Conservation (phyloP, 2,888 invertebrate species). For the Aromia moschata region DNA sequence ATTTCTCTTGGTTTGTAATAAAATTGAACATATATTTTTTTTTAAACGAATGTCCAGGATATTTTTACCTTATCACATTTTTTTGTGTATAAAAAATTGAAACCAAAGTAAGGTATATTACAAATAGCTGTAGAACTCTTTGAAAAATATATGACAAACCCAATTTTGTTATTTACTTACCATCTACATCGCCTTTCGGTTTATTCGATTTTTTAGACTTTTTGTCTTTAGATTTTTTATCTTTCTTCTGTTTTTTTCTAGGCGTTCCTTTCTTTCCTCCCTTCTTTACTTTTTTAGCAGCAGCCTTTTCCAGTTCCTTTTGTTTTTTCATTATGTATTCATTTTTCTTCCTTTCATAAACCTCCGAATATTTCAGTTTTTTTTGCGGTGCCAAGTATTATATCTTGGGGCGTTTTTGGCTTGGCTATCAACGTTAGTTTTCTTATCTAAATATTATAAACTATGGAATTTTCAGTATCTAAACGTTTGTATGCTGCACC, state of each 20-base stretch:
- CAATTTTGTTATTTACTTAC: too few relatives aligned
- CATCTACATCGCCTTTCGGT: constrained; percentile 11
- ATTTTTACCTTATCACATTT: too few relatives aligned
- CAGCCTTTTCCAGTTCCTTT: constrained; percentile 13
- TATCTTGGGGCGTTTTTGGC: constrained; percentile 38
- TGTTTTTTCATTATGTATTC: constrained; percentile 30
- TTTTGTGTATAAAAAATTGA: too few relatives aligned
- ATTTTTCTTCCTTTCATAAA: constrained; percentile 38
- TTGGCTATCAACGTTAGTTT: constrained; percentile 40
- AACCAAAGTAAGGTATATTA: too few relatives aligned
- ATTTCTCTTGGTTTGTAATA: too few relatives aligned
- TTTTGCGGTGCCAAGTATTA: constrained; percentile 39
- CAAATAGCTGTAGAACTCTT: too few relatives aligned
- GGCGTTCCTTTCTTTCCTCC: constrained; percentile 21
- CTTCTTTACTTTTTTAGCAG: constrained; percentile 21
- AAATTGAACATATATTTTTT: too few relatives aligned
- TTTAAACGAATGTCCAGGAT: too few relatives aligned
- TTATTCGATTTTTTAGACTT: constrained; percentile 16
- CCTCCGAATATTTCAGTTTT: constrained; percentile 42
- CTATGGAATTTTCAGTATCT: too few relatives aligned
- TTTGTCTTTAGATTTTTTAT: constrained; percentile 13
- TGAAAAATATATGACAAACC: too few relatives aligned
- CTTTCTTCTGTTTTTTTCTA: constrained; percentile 25
- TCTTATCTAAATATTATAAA: constrained; percentile 31
- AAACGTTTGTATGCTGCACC: too few relatives aligned